These are phyloP conservation scores for Nematolebias whitei DNA, from an alignment of 2,113 vertebrate species.

Conservation along the genomic window DNA sequence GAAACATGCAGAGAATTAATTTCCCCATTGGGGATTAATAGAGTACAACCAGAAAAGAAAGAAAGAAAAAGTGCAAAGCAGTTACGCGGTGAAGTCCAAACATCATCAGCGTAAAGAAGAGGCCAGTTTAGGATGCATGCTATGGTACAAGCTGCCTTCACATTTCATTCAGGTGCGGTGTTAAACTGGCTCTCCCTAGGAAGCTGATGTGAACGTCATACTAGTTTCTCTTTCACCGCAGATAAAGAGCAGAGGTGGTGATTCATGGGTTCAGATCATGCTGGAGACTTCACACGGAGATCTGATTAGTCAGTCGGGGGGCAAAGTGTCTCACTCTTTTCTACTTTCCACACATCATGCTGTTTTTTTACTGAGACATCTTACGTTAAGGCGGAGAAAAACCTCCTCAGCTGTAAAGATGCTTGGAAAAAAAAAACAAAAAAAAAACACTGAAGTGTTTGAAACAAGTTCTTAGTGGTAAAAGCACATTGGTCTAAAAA, in stretches of 20 bases:
- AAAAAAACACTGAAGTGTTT: no score
- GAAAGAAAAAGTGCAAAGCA: no score
- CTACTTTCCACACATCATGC: constrained; percentile 19
- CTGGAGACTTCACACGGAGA: constrained; percentile 17
- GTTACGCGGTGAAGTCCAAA: constrained; percentile 12
- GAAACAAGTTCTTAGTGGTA: constrained; percentile 16
- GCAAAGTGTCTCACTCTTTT: constrained; percentile 9
- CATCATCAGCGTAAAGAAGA: constrained; percentile 30
- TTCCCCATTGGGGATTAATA: no score
- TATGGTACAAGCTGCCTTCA: constrained; percentile 14
- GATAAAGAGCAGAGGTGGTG: constrained; percentile 14
- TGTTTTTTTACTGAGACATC: constrained; percentile 15
- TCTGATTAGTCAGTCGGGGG: constrained; percentile 36
- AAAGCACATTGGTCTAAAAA: constrained; percentile 23
- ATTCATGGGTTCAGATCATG: constrained; percentile 33
- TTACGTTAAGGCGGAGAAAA: constrained; percentile 25
- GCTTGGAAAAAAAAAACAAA: constrained; percentile 10
- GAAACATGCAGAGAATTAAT: no score
- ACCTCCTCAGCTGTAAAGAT: background rate
- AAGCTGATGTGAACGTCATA: constrained; percentile 29
- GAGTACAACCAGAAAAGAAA: no score
- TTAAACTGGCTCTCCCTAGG: constrained; percentile 16
- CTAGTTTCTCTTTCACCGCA: constrained; percentile 7
- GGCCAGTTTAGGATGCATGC: constrained; percentile 22
- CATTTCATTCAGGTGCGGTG: constrained; percentile 13